Evolutionary conservation across 2,888 invertebrate species (phyloP), one percentile per base, ranked within the genome.

Genomic region (Cyclophora punctaria): DNA sequence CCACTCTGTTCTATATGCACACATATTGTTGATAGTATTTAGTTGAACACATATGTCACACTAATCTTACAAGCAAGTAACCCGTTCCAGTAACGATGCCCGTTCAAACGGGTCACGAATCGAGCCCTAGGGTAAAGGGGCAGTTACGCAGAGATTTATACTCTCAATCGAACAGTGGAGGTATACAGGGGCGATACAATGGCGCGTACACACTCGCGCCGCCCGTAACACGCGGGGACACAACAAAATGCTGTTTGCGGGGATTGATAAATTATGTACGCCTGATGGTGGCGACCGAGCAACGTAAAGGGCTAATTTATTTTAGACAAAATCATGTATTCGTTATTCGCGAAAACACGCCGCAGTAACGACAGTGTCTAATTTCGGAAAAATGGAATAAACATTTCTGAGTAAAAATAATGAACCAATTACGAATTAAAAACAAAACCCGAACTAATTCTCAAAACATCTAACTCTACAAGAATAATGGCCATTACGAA

Each of bases 121-220:
- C 46, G 54, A 45, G 44, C 63, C 59, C 64, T 47, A 49, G 54
- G 55, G 57, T 47, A 53, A 52, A 56, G 48, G 58, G 51, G 60
- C 64, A 59, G 63, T 64, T 63, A 59, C 52, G 48, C 45, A 20
- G 57, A 63, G 71, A 72, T 72, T 72, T 72, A 71, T 60, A 51
- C 58, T 46, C 54, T 53, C 56, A 62, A 64, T 62, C 62, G 63
- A 60, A 57, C 55, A 41, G 51, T 48, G 45, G 37, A 37, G 37
- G 4, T 4, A 5, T 37, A 37, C 37, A 37, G 2, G 37, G 4
- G 37, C 37, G 37, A 37, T 37, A 53, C 45, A 48, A 49, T 47
- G 37, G 37, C 4, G 37, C 37, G 4, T 5, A 37, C 37, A 37
- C 37, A 37, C 37, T 4, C 42, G 4, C 42, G n/a, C 4, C n/a